phyloP scores from a whole-genome alignment of 1,140 invertebrate genomes.

The Drosophila obscura region DNA sequence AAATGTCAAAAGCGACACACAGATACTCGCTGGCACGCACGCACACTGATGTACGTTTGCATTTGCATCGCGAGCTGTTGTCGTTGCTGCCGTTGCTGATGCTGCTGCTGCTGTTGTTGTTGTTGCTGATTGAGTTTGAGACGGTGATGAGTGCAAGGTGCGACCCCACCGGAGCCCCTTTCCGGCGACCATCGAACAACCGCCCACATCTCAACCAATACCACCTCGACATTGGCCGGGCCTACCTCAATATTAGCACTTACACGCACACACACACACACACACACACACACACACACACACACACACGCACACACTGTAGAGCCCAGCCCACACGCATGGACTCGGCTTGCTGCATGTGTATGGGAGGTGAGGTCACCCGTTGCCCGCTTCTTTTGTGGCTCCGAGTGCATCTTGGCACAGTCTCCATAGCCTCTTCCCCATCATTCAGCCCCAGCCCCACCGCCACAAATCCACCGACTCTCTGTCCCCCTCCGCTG shows the following conservation, averaged over 20 bases:
- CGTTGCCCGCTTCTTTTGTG: slow-evolving; percentile 74
- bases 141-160: slow-evolving; percentile 73
- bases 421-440: slow-evolving; percentile 18
- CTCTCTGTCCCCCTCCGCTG: slow-evolving; percentile 6
- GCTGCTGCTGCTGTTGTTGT: slow-evolving; percentile 24
- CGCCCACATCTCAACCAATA: slow-evolving; percentile 5
- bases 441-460: background rate
- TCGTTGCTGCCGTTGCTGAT: slow-evolving; percentile 10
- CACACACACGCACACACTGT: background rate
- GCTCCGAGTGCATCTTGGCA: slow-evolving; percentile 58
- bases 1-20: slow-evolving; percentile 77
- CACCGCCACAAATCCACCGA: background rate
- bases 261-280: slow-evolving; percentile 29
- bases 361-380: slow-evolving; percentile 23
- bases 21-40: slow-evolving; percentile 45
- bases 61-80: slow-evolving; percentile 37
- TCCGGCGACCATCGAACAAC: background rate
- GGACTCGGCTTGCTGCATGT: slow-evolving; percentile 5
- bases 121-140: slow-evolving; percentile 76
- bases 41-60: slow-evolving; percentile 17
- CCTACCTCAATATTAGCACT: slow-evolving; percentile 78
- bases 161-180: slow-evolving; percentile 42
- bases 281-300: slow-evolving; percentile 25
- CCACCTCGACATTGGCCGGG: slow-evolving; percentile 25
- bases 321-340: background rate